These are phyloP conservation scores for Sorex araneus DNA, from an alignment of 2,113 vertebrate genomes.

Conservation along the genomic window DNA sequence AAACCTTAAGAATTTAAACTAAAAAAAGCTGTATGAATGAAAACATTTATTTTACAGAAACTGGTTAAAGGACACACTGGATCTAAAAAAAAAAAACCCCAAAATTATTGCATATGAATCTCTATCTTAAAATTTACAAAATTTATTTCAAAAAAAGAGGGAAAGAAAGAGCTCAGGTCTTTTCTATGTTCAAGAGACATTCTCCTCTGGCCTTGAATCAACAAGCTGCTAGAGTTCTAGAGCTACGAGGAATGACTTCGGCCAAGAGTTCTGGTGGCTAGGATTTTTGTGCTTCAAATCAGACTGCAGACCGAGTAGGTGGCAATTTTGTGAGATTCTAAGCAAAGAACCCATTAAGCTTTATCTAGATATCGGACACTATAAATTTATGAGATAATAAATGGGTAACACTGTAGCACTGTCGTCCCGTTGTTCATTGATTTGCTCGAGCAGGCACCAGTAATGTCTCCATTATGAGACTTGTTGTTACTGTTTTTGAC, in stretches of 20 bases:
- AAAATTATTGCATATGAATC: not conserved
- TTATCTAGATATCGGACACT: not conserved
- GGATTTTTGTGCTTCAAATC: not conserved
- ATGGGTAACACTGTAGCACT: too few relatives aligned
- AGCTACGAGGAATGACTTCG: slow-evolving; percentile 10
- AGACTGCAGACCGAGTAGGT: not conserved
- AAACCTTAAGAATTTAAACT: not conserved
- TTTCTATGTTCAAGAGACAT: not conserved
- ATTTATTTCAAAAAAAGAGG: not conserved
- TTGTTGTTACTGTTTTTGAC: too few relatives aligned
- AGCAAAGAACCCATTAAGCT: not conserved
- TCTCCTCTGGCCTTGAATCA: slow-evolving; percentile 5
- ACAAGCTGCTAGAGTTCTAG: not conserved
- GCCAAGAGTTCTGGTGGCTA: not conserved
- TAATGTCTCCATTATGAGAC: too few relatives aligned
- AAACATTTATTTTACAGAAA: not conserved
- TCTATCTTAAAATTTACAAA: slow-evolving; percentile 24
- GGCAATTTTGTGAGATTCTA: not conserved
- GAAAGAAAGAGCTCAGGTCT: not conserved
- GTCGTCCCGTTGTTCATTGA: too few relatives aligned
- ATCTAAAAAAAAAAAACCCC: slow-evolving; percentile 29
- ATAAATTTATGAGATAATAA: not conserved
- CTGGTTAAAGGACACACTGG: not conserved
- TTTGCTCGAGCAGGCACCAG: too few relatives aligned
- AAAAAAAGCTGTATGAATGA: not conserved